Percentiles rank a stretch among this genome's conserved stretches.
Conservation (phyloP, 2,888 invertebrate genomes). For the Folsomia candida region DNA sequence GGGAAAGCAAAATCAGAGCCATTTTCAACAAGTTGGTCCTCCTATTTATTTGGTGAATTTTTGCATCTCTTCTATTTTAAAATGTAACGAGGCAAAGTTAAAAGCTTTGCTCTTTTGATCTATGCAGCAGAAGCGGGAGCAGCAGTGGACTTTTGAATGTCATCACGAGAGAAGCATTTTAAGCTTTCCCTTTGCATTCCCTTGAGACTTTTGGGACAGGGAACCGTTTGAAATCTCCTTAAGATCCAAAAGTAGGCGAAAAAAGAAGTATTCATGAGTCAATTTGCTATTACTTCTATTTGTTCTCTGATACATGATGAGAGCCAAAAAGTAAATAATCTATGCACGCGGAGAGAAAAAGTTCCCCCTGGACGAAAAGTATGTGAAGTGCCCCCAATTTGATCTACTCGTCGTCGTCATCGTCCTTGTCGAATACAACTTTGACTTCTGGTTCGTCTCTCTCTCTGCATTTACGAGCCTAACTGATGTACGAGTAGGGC, state of each 20-base stretch:
- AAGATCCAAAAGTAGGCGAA: constrained; percentile 34
- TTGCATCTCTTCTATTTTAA: too few relatives aligned
- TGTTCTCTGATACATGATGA: not conserved
- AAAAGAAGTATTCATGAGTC: constrained; percentile 5
- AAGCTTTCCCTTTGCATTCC: not conserved
- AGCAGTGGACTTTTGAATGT: not conserved
- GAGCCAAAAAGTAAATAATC: not conserved
- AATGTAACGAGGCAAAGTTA: not conserved
- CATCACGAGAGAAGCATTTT: constrained; percentile 8
- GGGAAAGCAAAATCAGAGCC: too few relatives aligned
- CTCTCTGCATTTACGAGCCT: constrained; percentile 16
- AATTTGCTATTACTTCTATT: constrained; percentile 6
- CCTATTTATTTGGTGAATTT: too few relatives aligned
- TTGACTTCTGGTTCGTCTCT: not conserved
- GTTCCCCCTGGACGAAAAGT: not conserved
- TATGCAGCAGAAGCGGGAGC: not conserved
- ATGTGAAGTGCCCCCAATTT: not conserved
- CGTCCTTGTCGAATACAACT: not conserved
- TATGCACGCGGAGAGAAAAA: not conserved
- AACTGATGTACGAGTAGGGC: not conserved
- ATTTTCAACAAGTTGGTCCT: too few relatives aligned
- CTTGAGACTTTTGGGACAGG: constrained; percentile 31
- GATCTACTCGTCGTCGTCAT: not conserved
- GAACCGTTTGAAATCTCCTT: constrained; percentile 41
- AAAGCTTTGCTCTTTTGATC: not conserved